phyloP scores from a whole-genome alignment of 1,140 invertebrate species.

The Propsilocerus akamusi region DNA sequence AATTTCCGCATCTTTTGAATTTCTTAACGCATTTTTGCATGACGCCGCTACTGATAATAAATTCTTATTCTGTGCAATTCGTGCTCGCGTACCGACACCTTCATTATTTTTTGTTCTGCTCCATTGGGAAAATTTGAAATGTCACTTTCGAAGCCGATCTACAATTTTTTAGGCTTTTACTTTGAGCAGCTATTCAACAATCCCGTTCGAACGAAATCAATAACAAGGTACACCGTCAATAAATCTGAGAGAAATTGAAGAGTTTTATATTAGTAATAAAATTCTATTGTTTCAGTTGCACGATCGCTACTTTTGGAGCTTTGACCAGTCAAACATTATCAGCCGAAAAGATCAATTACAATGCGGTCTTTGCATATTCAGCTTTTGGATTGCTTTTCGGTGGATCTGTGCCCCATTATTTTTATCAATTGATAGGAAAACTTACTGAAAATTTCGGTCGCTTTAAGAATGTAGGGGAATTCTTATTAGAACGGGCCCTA shows the following conservation, averaged over 20 bases:
- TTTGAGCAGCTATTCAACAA: slow-evolving; percentile 45
- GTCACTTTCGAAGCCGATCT: slow-evolving; percentile 48
- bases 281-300: slow-evolving; percentile 26
- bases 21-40: no score
- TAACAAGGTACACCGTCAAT: slow-evolving; percentile 38
- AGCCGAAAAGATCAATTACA: slow-evolving; percentile 35
- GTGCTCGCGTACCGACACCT: no score
- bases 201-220: slow-evolving; percentile 49
- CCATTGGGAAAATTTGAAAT: no score
- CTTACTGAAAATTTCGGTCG: slow-evolving; percentile 18
- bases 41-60: no score
- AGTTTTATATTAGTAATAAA: slow-evolving; percentile 7
- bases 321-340: slow-evolving; percentile 40
- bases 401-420: slow-evolving; percentile 49
- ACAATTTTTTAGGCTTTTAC: slow-evolving; percentile 40
- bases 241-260: slow-evolving; percentile 1
- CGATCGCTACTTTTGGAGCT: slow-evolving; percentile 42
- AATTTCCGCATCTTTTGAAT: no score
- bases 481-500: slow-evolving; percentile 43
- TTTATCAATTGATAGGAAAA: slow-evolving; percentile 44
- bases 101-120: no score
- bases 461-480: slow-evolving; percentile 19
- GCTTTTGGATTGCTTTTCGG: slow-evolving; percentile 55
- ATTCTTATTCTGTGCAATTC: no score
- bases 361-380: slow-evolving; percentile 45